A percentile compares a stretch with the other conserved stretches of the same genome.
These are phyloP conservation scores for Araneus ventricosus DNA, from an alignment of 1,140 invertebrate species.

Conservation along the genomic window DNA sequence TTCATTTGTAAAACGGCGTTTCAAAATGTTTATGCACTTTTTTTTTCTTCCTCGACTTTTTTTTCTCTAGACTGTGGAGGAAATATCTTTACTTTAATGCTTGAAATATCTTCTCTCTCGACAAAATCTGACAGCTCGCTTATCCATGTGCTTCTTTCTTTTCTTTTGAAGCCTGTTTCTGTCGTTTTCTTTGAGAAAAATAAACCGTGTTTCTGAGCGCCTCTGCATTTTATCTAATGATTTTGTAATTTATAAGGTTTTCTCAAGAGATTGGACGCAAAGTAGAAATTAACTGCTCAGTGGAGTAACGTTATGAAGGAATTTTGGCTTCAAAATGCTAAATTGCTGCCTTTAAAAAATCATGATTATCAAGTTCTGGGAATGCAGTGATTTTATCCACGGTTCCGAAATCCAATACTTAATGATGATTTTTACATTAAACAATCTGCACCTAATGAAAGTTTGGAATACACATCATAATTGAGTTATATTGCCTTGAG, in stretches of 20 bases:
- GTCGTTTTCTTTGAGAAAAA: neutral
- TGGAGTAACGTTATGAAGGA: too few species aligned
- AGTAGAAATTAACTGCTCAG: neutral
- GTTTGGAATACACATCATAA: too few species aligned
- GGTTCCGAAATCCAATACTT: too few species aligned
- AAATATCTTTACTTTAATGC: slow-evolving; percentile 46
- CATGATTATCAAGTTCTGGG: too few species aligned
- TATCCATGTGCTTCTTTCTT: neutral
- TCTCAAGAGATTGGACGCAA: neutral
- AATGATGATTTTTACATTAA: too few species aligned
- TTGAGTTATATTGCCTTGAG: too few species aligned
- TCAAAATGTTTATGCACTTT: slow-evolving; percentile 36
- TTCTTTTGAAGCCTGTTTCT: neutral
- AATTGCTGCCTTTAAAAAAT: too few species aligned
- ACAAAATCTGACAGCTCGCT: slow-evolving; percentile 18
- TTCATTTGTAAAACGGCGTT: slow-evolving; percentile 37
- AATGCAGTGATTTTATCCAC: too few species aligned
- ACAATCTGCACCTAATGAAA: too few species aligned
- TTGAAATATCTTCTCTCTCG: slow-evolving; percentile 45
- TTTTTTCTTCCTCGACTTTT: neutral
- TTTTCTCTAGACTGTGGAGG: neutral
- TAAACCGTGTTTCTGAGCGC: neutral
- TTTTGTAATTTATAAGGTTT: neutral
- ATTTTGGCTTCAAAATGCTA: too few species aligned
- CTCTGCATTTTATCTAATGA: neutral